Evolutionary conservation across 2,797 vertebrate species (phyloP), one percentile per base, ranked within the genome.

Genomic region (Oreortyx pictus): DNA sequence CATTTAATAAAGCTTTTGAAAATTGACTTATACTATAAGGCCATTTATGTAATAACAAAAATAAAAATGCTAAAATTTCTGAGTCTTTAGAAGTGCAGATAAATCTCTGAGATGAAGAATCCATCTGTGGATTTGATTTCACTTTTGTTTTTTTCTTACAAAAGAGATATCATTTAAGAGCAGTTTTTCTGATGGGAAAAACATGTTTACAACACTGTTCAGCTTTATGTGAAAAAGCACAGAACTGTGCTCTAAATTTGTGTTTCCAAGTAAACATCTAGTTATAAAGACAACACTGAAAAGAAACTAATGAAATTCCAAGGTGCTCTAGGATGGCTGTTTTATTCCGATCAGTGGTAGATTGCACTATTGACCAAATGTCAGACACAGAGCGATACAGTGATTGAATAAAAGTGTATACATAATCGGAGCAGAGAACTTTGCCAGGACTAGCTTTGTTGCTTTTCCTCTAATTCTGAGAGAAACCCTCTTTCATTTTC

Each of bases 311-410:
- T 98, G 98, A 98, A 98, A 99, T 98, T 98, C 98, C 97, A 98
- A 97, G 97, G 98, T 98, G 98, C 96, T 98, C 98, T 91, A 93
- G 97, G 97, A 97, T 96, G 97, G 98, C 98, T 98, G 98, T 95
- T 98, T 98, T 98, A 98, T 98, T 98, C 98, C 98, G 98, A 99
- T 98, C 98, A 98, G 97, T 95, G 96, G 96, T 98, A 98, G 98
- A 99, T 99, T 99, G 98, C 98, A 98, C 97, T 99, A 99, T 99
- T 99, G 98, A 99, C 98, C 98, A 99, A 98, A 97, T 98, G 98
- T 99, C 98, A 99, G 98, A 94, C 95, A 96, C 70, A 67, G 97
- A 98, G 97, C 95, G 72, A 98, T 97, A 96, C 97, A 92, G 97
- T 98, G 98, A 99, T 98, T 98, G 98, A 98, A 98, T 98, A 98